Conservation (phyloP, 2,888 invertebrate genomes). For the Nephrotoma flavescens region DNA sequence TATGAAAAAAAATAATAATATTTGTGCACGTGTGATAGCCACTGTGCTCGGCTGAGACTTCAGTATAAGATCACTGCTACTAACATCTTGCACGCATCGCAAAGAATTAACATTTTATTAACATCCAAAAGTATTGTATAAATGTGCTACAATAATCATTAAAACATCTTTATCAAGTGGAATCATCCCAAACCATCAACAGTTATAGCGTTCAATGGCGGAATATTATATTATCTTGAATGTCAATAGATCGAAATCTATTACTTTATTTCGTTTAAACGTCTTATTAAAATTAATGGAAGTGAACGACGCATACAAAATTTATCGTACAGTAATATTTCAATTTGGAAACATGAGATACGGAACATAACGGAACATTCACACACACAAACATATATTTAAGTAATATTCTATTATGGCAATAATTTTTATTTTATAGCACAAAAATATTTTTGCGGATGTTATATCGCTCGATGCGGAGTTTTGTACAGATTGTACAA, state of each 20-base stretch:
- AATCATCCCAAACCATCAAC: too few relatives aligned
- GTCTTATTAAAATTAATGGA: background rate
- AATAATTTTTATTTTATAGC: background rate
- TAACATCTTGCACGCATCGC: too few relatives aligned
- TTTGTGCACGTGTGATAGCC: too few relatives aligned
- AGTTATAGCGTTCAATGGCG: too few relatives aligned
- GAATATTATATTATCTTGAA: background rate
- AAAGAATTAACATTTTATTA: too few relatives aligned
- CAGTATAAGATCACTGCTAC: too few relatives aligned
- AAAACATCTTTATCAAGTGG: too few relatives aligned
- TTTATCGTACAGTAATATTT: background rate
- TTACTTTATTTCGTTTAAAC: background rate
- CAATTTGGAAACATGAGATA: background rate
- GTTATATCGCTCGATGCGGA: background rate
- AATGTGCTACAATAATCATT: too few relatives aligned
- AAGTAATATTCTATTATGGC: background rate
- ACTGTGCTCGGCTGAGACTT: too few relatives aligned
- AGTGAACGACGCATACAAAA: background rate
- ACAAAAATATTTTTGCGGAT: background rate
- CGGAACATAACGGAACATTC: background rate
- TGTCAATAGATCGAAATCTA: background rate
- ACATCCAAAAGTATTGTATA: too few relatives aligned
- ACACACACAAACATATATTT: background rate
- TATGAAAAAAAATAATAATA: too few relatives aligned
- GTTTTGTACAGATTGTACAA: background rate